A percentile compares a stretch with the other conserved stretches of the same genome.
Conservation (phyloP, 1,140 invertebrate species). For the Anthonomus grandis region DNA sequence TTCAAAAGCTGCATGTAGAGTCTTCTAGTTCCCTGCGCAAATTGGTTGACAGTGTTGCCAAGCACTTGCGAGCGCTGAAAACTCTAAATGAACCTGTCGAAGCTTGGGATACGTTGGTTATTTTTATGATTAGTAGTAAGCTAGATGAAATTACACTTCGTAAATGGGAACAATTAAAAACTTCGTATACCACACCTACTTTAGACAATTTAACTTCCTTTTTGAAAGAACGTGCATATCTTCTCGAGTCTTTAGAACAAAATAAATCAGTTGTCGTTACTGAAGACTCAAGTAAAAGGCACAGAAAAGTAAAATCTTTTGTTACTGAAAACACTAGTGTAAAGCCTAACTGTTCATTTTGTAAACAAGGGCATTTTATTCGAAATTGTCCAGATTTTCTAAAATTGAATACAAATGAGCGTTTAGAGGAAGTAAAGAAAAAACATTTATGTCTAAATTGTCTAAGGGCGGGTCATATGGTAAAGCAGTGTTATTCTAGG, state of each 20-base stretch:
- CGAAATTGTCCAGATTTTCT: constrained; percentile 4
- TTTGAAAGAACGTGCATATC: constrained; percentile 5
- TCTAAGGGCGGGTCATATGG: constrained; percentile 4
- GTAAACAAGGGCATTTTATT: constrained; percentile 5
- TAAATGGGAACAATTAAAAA: constrained; percentile 26
- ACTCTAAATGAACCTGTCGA: constrained; percentile 27
- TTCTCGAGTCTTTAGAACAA: constrained; percentile 6
- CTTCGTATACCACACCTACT: neutral
- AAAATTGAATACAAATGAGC: constrained; percentile 3
- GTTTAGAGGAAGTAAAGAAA: constrained; percentile 1
- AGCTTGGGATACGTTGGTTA: constrained; percentile 28
- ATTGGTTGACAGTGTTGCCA: constrained; percentile 23
- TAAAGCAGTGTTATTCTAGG: neutral
- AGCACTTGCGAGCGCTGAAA: constrained; percentile 27
- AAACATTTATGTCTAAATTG: constrained; percentile 12
- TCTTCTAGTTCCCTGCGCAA: constrained; percentile 15
- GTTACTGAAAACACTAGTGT: neutral
- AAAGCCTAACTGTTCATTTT: constrained; percentile 1
- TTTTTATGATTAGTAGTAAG: constrained; percentile 26
- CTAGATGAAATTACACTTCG: constrained; percentile 24
- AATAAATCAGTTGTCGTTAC: neutral
- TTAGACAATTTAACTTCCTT: constrained; percentile 6
- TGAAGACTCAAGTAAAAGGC: neutral
- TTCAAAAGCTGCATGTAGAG: constrained; percentile 27
- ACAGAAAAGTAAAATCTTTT: neutral